Evolutionary conservation across 2,797 vertebrate genomes (phyloP), one percentile per base, ranked within the genome.

Genomic region (Malacoctenus gilli): DNA sequence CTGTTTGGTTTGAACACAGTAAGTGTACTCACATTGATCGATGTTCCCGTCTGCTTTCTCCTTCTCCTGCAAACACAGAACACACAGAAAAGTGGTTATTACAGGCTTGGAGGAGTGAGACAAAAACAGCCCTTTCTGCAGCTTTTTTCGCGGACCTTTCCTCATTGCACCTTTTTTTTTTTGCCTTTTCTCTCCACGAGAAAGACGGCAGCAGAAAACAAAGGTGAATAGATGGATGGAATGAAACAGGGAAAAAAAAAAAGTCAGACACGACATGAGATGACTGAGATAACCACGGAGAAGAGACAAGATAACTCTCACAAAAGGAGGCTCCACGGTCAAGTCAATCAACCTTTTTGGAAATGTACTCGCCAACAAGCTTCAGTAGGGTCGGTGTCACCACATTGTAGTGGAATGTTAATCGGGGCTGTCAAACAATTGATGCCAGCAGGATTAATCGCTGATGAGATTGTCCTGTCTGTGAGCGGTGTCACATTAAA

Each of bases 1-100:
- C 66, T 70, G 79, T 79, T 85, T 80, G 75, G 73, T 84, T 75
- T 82, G 75, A 83, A 82, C 72, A 74, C 70, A 75, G 68, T 78
- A 69, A 73, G 75, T 71, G 83, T 87, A 90, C 91, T 92, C 85
- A 92, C 91, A 69, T 63, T 87, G 87, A 85, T 84, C 73, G 79
- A 86, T 85, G 83, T 59, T 78, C 64, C 75, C 72, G 57, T 84
- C 86, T 62, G 77, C 77, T 65, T 75, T 77, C 59, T 72, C 84
- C 68, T 73, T 84, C 80, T 88, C 86, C 89, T 90, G 89, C 72
- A 85, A 85, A 84, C 81, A 87, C 42, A 85, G 70, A 80, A 72
- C 77, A 84, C 64, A 85, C 59, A 82, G 70, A 88, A 72, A 72
- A 75, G 48, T 68, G 75, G 72, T 87, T 82, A 88, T 79, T 86